Conservation (phyloP, 2,888 invertebrate genomes). For the Crossocerus cetratus region DNA sequence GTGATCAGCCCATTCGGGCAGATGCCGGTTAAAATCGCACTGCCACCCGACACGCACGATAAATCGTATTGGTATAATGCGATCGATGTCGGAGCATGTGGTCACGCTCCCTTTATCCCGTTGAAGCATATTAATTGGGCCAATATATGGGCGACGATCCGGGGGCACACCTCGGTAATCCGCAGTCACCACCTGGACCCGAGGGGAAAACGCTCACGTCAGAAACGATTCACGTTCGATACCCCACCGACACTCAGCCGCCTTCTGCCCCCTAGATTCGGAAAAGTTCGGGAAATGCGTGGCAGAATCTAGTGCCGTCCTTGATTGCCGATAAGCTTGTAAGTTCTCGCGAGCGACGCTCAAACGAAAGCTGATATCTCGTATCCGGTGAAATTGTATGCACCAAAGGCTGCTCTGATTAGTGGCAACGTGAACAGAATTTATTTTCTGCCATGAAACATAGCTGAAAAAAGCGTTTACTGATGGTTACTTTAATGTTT, state of each 20-base stretch:
- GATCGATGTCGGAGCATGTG: conserved; percentile 1
- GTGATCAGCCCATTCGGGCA: conserved; percentile 18
- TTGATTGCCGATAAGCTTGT: not conserved
- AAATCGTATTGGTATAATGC: conserved; percentile 3
- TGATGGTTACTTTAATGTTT: too few species aligned
- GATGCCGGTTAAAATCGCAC: conserved; percentile 29
- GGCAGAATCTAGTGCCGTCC: not conserved
- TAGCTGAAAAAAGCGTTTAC: too few species aligned
- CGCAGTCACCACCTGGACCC: not conserved
- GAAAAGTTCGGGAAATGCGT: not conserved
- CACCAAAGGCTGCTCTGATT: conserved; percentile 31
- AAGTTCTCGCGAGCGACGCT: not conserved
- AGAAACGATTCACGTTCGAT: not conserved
- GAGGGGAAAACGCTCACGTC: not conserved
- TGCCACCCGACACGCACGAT: not conserved
- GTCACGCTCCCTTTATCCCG: conserved; percentile 5
- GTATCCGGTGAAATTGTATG: conserved; percentile 40
- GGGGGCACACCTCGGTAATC: not conserved
- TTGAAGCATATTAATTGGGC: conserved; percentile 19
- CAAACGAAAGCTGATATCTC: not conserved
- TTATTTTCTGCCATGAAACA: too few species aligned
- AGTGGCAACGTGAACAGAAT: conserved; percentile 30
- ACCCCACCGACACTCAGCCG: not conserved
- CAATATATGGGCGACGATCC: not conserved
- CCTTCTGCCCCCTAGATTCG: not conserved